Base-by-base conservation (phyloP, 1,140 invertebrate species). In the Listronotus bonariensis region DNA sequence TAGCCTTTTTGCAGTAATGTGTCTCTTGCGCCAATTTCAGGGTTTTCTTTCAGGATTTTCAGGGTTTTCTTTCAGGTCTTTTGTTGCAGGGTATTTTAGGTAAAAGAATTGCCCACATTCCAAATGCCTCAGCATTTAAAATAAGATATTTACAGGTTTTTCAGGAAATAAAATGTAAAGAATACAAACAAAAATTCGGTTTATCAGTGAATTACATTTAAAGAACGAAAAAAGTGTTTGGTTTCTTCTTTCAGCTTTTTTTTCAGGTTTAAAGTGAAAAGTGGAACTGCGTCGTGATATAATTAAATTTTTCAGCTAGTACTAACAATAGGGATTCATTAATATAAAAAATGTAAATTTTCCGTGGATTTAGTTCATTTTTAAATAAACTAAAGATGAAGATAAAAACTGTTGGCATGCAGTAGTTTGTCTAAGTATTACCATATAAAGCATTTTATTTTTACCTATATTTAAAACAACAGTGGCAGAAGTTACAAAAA, bases 61-160 rank as follows among this genome's bases (percentile, higher is more conserved):
- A 63, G 60, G 49, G 58, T 56, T 56, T 56, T 64, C 17, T 64
- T 64, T 34, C 61, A 64, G 61, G 61, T 64, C 6, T 49, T 53
- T 9, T 51, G 1, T 63, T 63, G 20, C 61, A 63, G 61, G 61
- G 61, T 63, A 57, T 57, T 65, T 57, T 63, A 63, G 60, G 60
- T 63, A 46, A 45, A 53, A 26, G 20, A n/a, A 36, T 34, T 26
- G n/a, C 20, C 18, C n/a, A 32, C 38, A 38, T 17, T 11, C 1
- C 15, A 17, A 20, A 15, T 41, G 31, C 8, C 11, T 20, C 34
- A 51, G 38, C 32, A 46, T 26, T 26, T 26, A 26, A 26, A 26
- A 26, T 26, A 26, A 26, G 20, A 26, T 5, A 26, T 26, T 26
- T 61, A 14, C 36, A 51, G 34, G 20, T 59, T 34, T 61, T 51